Evolutionary conservation across 2,113 vertebrate genomes (phyloP), one percentile per base, ranked within the genome.

Genomic region (Cervus canadensis): DNA sequence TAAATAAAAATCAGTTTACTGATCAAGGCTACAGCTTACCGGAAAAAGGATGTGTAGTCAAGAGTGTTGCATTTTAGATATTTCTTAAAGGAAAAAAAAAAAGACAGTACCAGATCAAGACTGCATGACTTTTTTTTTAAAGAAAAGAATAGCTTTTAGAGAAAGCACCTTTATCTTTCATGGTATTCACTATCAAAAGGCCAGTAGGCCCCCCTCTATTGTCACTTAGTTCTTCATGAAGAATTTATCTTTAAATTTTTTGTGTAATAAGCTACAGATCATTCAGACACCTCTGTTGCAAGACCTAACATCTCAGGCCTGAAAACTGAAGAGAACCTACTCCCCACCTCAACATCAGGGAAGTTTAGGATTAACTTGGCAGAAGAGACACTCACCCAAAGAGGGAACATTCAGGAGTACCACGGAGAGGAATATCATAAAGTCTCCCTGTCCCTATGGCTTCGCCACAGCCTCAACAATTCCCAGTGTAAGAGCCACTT

Each of bases 1-100:
- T 87, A 98, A 97, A 96, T 81, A 84, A 91, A 97, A 94, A 78
- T 71, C 25, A 36, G 64, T 89, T 30, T 82, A 87, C 50, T 94
- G 87, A 67, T 93, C 56, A 93, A 93, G 96, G 56, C 28, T 60
- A 87, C 62, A 94, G 83, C 30, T 98, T 94, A 90, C 89, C 26
- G 57, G 71, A 67, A 87, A 98, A 95, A 76, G 43, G n/a, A 97
- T 76, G 21, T 40, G 45, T 43, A 76, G 81, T 79, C 25, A 64
- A 89, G 30, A 94, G n/a, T 74, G 76, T n/a, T 86, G 1, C 40
- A 4, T 95, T 94, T 95, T 56, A 92, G 93, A 95, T 13, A 45
- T 82, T 56, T 40, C 21, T 50, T n/a, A 62, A 83, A 71, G n/a
- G 19, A 78, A 79, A 50, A 19, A 96, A 96, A 81, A 59, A 45